These are phyloP conservation scores for Choreutis nemorana DNA, from an alignment of 2,888 invertebrate genomes.

Conservation along the genomic window DNA sequence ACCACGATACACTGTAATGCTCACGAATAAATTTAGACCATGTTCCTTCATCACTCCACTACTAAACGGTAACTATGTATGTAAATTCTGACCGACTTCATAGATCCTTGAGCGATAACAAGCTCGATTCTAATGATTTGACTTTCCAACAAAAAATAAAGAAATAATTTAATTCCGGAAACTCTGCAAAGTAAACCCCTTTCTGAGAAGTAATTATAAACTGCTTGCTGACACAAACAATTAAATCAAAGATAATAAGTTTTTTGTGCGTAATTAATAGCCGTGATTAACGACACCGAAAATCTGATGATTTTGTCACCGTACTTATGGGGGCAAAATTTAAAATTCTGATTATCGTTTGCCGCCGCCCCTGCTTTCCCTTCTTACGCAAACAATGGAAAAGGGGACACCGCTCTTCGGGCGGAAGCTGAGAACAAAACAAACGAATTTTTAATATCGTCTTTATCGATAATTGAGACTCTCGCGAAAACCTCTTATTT, in stretches of 20 bases:
- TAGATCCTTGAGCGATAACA: constrained; percentile 32
- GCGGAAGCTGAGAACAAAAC: constrained; percentile 61
- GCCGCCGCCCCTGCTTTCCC: constrained; percentile 48
- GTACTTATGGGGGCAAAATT: constrained; percentile 43
- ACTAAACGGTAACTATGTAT: constrained; percentile 45
- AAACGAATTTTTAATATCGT: constrained; percentile 67
- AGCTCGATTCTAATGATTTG: constrained; percentile 1
- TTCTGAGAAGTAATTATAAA: constrained; percentile 9
- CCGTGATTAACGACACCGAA: constrained; percentile 51
- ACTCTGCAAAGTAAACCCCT: constrained; percentile 14
- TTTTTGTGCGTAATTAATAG: constrained; percentile 52
- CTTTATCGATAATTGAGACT: constrained; percentile 67
- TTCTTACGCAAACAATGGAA: constrained; percentile 58
- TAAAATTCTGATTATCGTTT: constrained; percentile 61
- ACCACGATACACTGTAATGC: constrained; percentile 59
- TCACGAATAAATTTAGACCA: constrained; percentile 61
- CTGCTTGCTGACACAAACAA: constrained; percentile 33
- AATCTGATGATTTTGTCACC: constrained; percentile 56
- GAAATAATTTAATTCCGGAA: constrained; percentile 23
- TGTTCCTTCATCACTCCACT: constrained; percentile 50
- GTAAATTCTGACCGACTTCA: constrained; percentile 39
- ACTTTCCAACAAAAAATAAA: constrained; percentile 18
- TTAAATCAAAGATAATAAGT: constrained; percentile 34
- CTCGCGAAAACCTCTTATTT: constrained; percentile 63
- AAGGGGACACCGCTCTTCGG: constrained; percentile 51